phyloP scores from a whole-genome alignment of 2,113 vertebrate species.

The Synchiropus splendidus region DNA sequence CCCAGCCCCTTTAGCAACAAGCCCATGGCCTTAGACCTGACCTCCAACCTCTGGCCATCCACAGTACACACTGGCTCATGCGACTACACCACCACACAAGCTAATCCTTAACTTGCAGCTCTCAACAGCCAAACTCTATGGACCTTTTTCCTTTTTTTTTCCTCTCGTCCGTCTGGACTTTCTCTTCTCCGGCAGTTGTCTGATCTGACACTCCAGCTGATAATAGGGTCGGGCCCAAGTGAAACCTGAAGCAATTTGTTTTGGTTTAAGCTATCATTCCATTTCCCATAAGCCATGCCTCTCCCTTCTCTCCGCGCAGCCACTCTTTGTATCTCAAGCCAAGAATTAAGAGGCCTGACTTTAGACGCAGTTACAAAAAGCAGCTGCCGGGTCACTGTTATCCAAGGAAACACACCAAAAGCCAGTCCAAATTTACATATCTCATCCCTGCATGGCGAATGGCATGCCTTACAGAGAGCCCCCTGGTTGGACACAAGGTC shows the following conservation, averaged over 20 bases:
- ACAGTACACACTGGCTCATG: slow-evolving; percentile 12
- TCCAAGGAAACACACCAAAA: slow-evolving; percentile 48
- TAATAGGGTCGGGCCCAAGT: slow-evolving; percentile 57
- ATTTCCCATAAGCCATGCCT: slow-evolving; percentile 61
- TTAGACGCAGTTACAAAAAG: slow-evolving; percentile 61
- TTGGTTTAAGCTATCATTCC: slow-evolving; percentile 61
- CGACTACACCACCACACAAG: not conserved
- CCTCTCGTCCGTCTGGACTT: slow-evolving; percentile 48
- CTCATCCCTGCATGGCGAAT: too few relatives aligned
- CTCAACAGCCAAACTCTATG: slow-evolving; percentile 20
- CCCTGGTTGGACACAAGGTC: too few relatives aligned
- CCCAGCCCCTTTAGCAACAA: slow-evolving; percentile 17
- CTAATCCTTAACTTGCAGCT: too few relatives aligned
- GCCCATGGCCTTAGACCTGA: slow-evolving; percentile 54
- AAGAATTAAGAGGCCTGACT: slow-evolving; percentile 65
- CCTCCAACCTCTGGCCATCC: slow-evolving; percentile 51
- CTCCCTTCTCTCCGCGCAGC: slow-evolving; percentile 60
- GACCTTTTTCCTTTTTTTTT: slow-evolving; percentile 11
- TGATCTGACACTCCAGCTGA: slow-evolving; percentile 62
- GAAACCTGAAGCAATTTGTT: slow-evolving; percentile 66
- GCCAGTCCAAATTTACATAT: too few relatives aligned
- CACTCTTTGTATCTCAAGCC: slow-evolving; percentile 58
- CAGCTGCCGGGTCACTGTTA: slow-evolving; percentile 62
- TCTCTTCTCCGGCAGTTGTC: slow-evolving; percentile 50
- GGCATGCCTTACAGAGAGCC: too few relatives aligned